These are phyloP conservation scores for Bradypodion pumilum DNA, from an alignment of 2,797 vertebrate species.

Conservation along the genomic window DNA sequence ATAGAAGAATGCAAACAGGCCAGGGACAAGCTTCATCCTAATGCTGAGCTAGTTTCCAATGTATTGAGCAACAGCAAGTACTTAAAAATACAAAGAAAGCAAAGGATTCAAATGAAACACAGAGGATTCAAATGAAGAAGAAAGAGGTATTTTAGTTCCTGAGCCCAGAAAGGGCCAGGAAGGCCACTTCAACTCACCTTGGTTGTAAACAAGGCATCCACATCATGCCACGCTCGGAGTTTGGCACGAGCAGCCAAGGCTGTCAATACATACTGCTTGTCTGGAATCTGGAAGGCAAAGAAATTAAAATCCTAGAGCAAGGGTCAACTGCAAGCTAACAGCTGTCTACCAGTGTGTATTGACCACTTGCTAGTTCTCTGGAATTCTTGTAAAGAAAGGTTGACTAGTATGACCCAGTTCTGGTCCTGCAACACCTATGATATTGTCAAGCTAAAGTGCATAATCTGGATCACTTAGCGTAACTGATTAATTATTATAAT, in stretches of 20 bases:
- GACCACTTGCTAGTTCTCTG: neutral
- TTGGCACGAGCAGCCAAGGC: slow-evolving; percentile 91
- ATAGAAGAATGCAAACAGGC: neutral
- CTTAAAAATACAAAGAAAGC: slow-evolving; percentile 3
- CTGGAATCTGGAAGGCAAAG: slow-evolving; percentile 84
- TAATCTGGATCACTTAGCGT: neutral
- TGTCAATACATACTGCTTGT: slow-evolving; percentile 92
- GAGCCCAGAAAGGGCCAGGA: neutral
- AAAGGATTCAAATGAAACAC: too few species aligned
- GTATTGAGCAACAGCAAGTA: neutral
- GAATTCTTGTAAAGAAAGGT: neutral
- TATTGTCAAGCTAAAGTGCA: neutral
- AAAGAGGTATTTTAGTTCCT: neutral
- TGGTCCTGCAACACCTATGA: neutral
- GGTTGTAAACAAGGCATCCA: slow-evolving; percentile 89
- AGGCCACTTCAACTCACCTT: slow-evolving; percentile 73
- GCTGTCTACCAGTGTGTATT: too few species aligned
- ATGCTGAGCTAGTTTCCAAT: neutral
- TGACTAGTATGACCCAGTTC: neutral
- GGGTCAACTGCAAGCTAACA: neutral
- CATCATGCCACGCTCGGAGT: slow-evolving; percentile 91
- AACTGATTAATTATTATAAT: neutral
- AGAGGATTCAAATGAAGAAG: neutral
- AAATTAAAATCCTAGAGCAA: slow-evolving; percentile 23
- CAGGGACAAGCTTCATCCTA: neutral